Evolutionary conservation across 1,140 invertebrate genomes (phyloP).

Genomic region (Pissodes strobi): DNA sequence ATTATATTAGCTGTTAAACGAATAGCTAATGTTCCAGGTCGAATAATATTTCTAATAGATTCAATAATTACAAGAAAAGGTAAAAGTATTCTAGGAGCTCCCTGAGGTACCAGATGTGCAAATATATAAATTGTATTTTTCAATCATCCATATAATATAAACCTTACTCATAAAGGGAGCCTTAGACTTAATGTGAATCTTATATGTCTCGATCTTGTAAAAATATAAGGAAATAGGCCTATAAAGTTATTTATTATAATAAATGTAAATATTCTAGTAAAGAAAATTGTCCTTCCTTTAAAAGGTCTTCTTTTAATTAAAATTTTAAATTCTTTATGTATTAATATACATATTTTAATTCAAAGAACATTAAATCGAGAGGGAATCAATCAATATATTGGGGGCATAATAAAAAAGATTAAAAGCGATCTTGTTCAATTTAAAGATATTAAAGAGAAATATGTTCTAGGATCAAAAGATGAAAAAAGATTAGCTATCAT

Average conservation of each 20-base stretch:
- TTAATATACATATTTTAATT: too few species aligned
- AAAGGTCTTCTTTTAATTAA: constrained; percentile 54
- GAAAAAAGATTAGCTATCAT: too few species aligned
- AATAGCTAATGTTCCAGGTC: constrained; percentile 65
- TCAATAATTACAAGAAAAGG: constrained; percentile 65
- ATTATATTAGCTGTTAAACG: constrained; percentile 72
- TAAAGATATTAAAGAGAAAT: too few species aligned
- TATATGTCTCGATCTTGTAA: too few species aligned
- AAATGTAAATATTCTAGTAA: constrained; percentile 62
- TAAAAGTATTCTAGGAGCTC: constrained; percentile 61
- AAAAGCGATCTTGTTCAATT: too few species aligned
- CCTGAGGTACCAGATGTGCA: constrained; percentile 64
- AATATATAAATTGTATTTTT: constrained; percentile 62
- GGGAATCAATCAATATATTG: too few species aligned
- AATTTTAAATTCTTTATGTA: constrained; percentile 61
- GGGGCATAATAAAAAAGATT: too few species aligned
- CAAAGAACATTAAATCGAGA: constrained; percentile 56
- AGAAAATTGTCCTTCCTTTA: constrained; percentile 58
- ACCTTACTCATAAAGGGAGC: constrained; percentile 64
- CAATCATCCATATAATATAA: constrained; percentile 64
- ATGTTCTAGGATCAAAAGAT: too few species aligned
- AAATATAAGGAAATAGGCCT: too few species aligned
- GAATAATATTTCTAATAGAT: constrained; percentile 66
- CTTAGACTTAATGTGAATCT: constrained; percentile 60
- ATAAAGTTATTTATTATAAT: constrained; percentile 67